phyloP scores from a whole-genome alignment of 2,113 vertebrate genomes.

The Cottus gobio region DNA sequence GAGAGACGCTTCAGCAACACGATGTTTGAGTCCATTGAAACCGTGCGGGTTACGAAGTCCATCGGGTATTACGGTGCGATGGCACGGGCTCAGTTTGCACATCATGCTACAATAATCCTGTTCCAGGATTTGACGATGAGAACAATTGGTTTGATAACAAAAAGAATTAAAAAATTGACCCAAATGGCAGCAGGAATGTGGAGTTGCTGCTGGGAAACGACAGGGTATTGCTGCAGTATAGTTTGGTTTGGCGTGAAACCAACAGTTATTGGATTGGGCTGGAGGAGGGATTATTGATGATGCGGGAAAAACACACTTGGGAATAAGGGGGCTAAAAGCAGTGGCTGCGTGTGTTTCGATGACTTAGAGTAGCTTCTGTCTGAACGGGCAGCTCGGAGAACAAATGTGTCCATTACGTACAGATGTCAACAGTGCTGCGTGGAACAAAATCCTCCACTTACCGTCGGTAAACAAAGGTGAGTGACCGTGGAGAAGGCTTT shows the following conservation, averaged over 20 bases:
- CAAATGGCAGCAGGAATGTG: background rate
- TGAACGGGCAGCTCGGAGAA: background rate
- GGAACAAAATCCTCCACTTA: constrained; percentile 26
- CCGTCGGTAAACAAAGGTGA: constrained; percentile 22
- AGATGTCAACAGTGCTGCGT: constrained; percentile 29
- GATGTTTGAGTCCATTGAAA: too few relatives aligned
- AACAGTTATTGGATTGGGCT: background rate
- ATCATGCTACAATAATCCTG: constrained; percentile 2
- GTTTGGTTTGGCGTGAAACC: background rate
- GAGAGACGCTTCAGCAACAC: too few relatives aligned
- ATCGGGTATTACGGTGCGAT: constrained; percentile 5
- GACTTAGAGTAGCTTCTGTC: background rate
- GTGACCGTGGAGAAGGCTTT: constrained; percentile 17
- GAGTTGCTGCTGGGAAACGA: background rate
- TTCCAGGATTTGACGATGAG: constrained; percentile 26
- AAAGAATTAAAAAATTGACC: constrained; percentile 36
- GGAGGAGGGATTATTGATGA: constrained; percentile 33
- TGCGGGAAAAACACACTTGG: background rate
- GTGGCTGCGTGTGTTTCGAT: background rate
- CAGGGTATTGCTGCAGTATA: background rate
- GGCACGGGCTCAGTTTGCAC: constrained; percentile 20
- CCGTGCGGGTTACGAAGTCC: background rate
- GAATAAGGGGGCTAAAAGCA: background rate
- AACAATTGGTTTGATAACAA: constrained; percentile 25
- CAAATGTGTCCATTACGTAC: background rate